These are phyloP conservation scores for Agonum fuliginosum DNA, from an alignment of 2,888 invertebrate genomes.

Conservation along the genomic window DNA sequence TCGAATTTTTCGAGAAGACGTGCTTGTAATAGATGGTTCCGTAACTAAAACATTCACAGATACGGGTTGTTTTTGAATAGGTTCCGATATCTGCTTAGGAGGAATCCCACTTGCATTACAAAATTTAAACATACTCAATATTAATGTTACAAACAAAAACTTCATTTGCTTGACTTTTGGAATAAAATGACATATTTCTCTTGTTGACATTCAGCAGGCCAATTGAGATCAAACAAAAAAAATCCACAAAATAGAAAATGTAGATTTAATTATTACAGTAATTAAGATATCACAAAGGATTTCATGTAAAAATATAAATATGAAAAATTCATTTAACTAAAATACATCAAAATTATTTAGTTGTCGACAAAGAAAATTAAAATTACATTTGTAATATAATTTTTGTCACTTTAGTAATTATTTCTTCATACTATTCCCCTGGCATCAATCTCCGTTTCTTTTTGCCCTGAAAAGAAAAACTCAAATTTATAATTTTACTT, in stretches of 20 bases:
- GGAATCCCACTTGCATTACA: constrained; percentile 1
- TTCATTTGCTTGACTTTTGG: constrained; percentile 21
- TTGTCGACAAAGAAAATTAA: constrained; percentile 22
- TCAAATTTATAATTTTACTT: constrained; percentile 53
- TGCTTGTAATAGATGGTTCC: too few species aligned
- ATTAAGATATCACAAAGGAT: constrained; percentile 56
- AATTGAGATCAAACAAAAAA: constrained; percentile 49
- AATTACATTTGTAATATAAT: constrained; percentile 40
- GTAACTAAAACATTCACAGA: too few species aligned
- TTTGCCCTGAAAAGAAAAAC: constrained; percentile 59
- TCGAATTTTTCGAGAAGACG: too few species aligned
- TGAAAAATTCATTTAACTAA: constrained; percentile 47
- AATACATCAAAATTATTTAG: constrained; percentile 53
- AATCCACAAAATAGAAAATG: constrained; percentile 58
- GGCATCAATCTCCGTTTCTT: constrained; percentile 55
- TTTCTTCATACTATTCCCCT: constrained; percentile 44
- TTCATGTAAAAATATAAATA: constrained; percentile 58
- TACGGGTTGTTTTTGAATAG: too few species aligned
- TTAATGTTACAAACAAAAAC: constrained; percentile 21
- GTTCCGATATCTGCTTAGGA: too few species aligned
- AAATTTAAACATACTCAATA: constrained; percentile 22
- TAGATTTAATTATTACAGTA: constrained; percentile 52
- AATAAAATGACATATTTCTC: constrained; percentile 44
- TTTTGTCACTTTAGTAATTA: constrained; percentile 39
- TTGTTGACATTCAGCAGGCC: constrained; percentile 36